A percentile compares a stretch with the other conserved stretches of the same genome.
Conservation (phyloP, 1,140 invertebrate genomes). For the Oppia nitens region DNA sequence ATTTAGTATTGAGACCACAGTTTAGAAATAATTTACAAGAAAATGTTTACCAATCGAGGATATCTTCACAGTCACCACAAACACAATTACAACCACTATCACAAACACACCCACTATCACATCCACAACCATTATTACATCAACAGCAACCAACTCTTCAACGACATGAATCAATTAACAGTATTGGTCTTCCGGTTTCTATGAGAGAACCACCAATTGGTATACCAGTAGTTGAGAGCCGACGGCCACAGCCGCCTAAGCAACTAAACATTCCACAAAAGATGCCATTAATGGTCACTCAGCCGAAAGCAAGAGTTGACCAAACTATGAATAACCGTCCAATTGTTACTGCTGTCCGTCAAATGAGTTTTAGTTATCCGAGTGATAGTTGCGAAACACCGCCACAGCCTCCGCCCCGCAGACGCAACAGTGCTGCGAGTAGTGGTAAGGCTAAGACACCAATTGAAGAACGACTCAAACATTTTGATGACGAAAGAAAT, state of each 20-base stretch:
- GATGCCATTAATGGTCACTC: not conserved
- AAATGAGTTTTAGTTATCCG: not conserved
- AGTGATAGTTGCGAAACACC: constrained; percentile 21
- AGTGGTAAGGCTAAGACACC: constrained; percentile 23
- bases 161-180: not conserved
- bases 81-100: constrained; percentile 10
- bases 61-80: constrained; percentile 11
- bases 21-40: constrained; percentile 15
- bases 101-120: not conserved
- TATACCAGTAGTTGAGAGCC: not conserved
- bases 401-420: constrained; percentile 39
- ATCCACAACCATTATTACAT: not conserved
- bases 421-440: constrained; percentile 30
- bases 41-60: constrained; percentile 7
- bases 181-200: not conserved
- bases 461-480: constrained; percentile 12
- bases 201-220: not conserved
- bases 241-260: not conserved
- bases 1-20: constrained; percentile 47
- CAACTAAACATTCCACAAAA: not conserved
- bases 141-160: constrained; percentile 6
- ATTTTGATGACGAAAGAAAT: constrained; percentile 11
- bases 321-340: not conserved
- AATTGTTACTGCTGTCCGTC: not conserved
- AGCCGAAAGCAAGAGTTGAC: not conserved